Percentiles rank a stretch among this genome's conserved stretches.
phyloP scores from a whole-genome alignment of 1,140 invertebrate species.

The Leucophenga varia region DNA sequence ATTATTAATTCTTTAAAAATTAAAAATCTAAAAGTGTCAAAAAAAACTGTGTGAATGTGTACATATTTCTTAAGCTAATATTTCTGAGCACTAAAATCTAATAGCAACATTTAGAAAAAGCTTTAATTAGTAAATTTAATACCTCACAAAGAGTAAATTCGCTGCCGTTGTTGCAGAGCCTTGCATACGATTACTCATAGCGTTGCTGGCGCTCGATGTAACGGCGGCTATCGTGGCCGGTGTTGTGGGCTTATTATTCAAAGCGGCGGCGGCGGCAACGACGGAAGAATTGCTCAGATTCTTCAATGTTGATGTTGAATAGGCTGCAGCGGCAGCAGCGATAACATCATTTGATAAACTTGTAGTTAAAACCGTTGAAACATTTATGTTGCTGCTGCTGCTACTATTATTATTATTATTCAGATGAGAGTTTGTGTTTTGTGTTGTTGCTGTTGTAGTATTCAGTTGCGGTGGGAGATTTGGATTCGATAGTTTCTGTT shows the following conservation, averaged over 20 bases:
- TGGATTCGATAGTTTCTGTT: conserved; percentile 16
- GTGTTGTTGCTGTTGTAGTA: conserved; percentile 22
- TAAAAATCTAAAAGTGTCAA: no score
- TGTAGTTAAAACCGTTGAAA: conserved; percentile 21
- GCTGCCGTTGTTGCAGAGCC: conserved; percentile 37
- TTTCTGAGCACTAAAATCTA: neutral
- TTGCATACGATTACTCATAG: conserved; percentile 23
- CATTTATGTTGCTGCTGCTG: no score
- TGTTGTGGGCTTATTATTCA: neutral
- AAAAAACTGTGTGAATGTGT: no score
- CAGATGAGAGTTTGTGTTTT: conserved; percentile 20
- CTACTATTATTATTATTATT: conserved; percentile 16
- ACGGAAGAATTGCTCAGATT: no score
- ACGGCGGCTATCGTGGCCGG: conserved; percentile 1
- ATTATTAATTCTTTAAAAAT: no score
- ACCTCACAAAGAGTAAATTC: conserved; percentile 55
- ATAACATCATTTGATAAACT: conserved; percentile 1
- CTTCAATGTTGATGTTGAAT: neutral
- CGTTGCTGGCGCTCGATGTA: conserved; percentile 16
- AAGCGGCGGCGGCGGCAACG: no score
- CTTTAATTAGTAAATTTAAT: conserved; percentile 31
- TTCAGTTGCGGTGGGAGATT: conserved; percentile 28
- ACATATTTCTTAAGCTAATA: no score
- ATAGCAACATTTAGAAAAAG: neutral
- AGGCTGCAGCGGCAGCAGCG: conserved; percentile 1